A percentile compares a stretch with the other conserved stretches of the same genome.
Conservation (phyloP, 2,797 vertebrate species). For the Chloroceryle inda region DNA sequence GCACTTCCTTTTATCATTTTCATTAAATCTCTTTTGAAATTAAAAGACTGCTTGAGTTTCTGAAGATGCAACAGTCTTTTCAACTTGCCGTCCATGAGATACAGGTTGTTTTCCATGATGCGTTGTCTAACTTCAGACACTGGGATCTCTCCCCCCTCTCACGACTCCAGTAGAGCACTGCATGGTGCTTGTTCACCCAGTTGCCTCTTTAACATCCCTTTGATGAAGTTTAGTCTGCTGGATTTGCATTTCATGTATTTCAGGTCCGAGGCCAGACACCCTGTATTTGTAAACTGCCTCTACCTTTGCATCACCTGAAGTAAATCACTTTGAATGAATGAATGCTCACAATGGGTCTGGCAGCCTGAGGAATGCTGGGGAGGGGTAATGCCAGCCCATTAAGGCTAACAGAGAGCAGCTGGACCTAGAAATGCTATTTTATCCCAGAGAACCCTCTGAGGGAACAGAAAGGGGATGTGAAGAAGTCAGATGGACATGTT, state of each 20-base stretch:
- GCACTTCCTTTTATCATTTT: constrained; percentile 55
- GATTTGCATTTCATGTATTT: not conserved
- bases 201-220: not conserved
- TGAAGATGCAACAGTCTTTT: constrained; percentile 55
- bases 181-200: not conserved
- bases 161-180: not conserved
- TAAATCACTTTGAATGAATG: not conserved
- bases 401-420: not conserved
- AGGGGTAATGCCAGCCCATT: fast-evolving
- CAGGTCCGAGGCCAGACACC: not conserved
- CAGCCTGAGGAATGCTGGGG: not conserved
- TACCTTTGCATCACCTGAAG: not conserved
- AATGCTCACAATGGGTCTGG: not conserved
- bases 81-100: constrained; percentile 11
- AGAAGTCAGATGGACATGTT: not conserved
- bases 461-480: not conserved
- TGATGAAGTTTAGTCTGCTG: not conserved
- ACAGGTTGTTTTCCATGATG: not conserved
- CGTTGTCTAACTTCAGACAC: not conserved
- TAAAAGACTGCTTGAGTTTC: constrained; percentile 38
- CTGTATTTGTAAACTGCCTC: not conserved
- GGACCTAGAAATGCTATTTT: not conserved
- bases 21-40: constrained; percentile 71
- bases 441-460: not conserved
- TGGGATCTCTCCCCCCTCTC: not conserved